Conservation (phyloP, 1,140 invertebrate species). For the Temnothorax curvispinosus region DNA sequence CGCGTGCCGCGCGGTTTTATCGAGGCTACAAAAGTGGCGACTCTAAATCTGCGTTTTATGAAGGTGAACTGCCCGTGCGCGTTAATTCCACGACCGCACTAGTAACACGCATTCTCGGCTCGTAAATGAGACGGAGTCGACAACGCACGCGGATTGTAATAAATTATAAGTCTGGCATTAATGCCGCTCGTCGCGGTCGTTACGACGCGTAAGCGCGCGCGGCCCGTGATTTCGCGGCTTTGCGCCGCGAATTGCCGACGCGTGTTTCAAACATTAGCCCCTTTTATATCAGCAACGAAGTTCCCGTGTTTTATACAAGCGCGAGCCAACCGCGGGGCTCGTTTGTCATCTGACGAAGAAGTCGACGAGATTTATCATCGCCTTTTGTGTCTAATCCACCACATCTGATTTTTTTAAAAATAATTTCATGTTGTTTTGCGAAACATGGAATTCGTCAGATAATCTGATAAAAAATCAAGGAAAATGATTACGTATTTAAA, state of each 20-base stretch:
- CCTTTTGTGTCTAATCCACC: not conserved
- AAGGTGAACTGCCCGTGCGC: not conserved
- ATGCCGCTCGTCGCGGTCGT: conserved; percentile 7
- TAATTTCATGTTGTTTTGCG: not conserved
- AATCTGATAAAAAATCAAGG: not conserved
- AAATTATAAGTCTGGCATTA: conserved; percentile 40
- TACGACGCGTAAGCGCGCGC: not conserved
- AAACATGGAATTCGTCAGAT: not conserved
- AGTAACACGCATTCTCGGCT: conserved; percentile 8
- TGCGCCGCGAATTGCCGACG: conserved; percentile 6
- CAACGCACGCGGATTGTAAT: conserved; percentile 8
- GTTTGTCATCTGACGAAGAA: not conserved
- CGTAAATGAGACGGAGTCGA: conserved; percentile 22
- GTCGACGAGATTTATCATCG: not conserved
- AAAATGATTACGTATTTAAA: not conserved
- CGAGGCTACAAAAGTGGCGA: conserved; percentile 18
- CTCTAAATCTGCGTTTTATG: conserved; percentile 38
- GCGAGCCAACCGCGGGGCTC: not conserved
- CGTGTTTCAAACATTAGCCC: not conserved
- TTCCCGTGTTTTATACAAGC: not conserved
- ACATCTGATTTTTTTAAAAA: not conserved
- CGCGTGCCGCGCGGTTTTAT: conserved; percentile 13
- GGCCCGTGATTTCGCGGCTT: conserved; percentile 16
- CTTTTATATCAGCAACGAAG: not conserved
- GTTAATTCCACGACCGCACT: not conserved